Percentiles rank a stretch among this genome's conserved stretches.
Evolutionary conservation across 2,113 vertebrate genomes (phyloP).

Genomic region (Fulica atra): DNA sequence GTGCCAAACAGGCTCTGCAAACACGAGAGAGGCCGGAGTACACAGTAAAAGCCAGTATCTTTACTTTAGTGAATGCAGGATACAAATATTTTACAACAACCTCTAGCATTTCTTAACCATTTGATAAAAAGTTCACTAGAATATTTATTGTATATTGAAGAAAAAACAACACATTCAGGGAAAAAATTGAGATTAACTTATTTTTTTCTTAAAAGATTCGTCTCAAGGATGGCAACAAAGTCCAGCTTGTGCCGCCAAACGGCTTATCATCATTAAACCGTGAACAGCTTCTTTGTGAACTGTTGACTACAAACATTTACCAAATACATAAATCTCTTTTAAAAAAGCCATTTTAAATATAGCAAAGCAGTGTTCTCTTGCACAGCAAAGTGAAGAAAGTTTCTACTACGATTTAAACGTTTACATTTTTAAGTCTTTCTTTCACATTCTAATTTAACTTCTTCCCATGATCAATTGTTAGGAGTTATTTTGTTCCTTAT

Average conservation of each 20-base stretch:
- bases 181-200: slow-evolving; percentile 94
- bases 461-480: slow-evolving; percentile 69
- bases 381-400: slow-evolving; percentile 95
- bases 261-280: slow-evolving; percentile 88
- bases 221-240: slow-evolving; percentile 99
- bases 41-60: slow-evolving; percentile 98
- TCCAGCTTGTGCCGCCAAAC: slow-evolving; percentile 99
- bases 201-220: slow-evolving; percentile 90
- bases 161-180: slow-evolving; percentile 98
- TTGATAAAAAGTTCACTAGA: slow-evolving; percentile 99
- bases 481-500: slow-evolving; percentile 82
- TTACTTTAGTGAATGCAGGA: slow-evolving; percentile 97
- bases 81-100: slow-evolving; percentile 99
- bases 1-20: neutral
- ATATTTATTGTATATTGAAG: slow-evolving; percentile 98
- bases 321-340: slow-evolving; percentile 96
- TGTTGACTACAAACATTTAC: slow-evolving; percentile 98
- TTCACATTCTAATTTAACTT: slow-evolving; percentile 90
- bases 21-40: slow-evolving; percentile 84
- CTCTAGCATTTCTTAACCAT: slow-evolving; percentile 96
- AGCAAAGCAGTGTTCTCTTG: slow-evolving; percentile 97
- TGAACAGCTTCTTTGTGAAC: slow-evolving; percentile 95
- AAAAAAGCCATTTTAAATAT: slow-evolving; percentile 94
- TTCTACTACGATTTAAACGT: slow-evolving; percentile 86
- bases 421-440: slow-evolving; percentile 82